Percentiles rank a stretch among this genome's conserved stretches.
Evolutionary conservation across 2,888 invertebrate species (phyloP).

Genomic region (Heliothis peltigera): DNA sequence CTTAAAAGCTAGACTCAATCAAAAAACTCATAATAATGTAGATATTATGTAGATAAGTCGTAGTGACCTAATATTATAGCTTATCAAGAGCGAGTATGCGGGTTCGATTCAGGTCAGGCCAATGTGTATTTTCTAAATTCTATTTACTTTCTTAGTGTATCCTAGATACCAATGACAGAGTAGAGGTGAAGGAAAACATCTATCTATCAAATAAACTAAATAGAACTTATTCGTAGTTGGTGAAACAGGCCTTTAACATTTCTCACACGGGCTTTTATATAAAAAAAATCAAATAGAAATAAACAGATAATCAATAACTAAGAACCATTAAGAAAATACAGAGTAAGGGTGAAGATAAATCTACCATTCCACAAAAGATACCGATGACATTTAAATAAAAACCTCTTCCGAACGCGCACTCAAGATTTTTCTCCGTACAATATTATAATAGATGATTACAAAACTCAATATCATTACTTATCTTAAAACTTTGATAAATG

Average conservation of each 20-base stretch:
- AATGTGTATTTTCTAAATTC: too few relatives aligned
- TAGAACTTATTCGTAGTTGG: too few relatives aligned
- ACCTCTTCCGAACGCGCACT: slow-evolving; percentile 14
- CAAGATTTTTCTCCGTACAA: slow-evolving; percentile 33
- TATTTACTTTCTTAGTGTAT: too few relatives aligned
- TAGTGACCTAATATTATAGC: too few relatives aligned
- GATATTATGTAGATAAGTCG: too few relatives aligned
- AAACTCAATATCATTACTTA: slow-evolving; percentile 65
- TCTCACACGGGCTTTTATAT: background rate
- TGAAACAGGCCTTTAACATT: too few relatives aligned
- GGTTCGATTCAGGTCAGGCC: too few relatives aligned
- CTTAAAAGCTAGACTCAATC: background rate
- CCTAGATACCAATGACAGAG: too few relatives aligned
- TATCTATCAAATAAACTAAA: too few relatives aligned
- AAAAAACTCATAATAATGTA: too few relatives aligned
- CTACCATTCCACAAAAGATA: slow-evolving; percentile 12
- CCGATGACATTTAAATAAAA: slow-evolving; percentile 38
- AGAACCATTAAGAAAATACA: slow-evolving; percentile 4
- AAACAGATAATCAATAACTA: background rate
- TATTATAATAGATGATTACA: slow-evolving; percentile 48
- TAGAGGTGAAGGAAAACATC: too few relatives aligned
- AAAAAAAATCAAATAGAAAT: background rate
- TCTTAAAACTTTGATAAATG: slow-evolving; percentile 73
- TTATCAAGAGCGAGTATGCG: too few relatives aligned
- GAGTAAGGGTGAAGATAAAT: slow-evolving; percentile 9